Base-by-base conservation (phyloP, 1,140 invertebrate genomes). In the Drosophila cardini region DNA sequence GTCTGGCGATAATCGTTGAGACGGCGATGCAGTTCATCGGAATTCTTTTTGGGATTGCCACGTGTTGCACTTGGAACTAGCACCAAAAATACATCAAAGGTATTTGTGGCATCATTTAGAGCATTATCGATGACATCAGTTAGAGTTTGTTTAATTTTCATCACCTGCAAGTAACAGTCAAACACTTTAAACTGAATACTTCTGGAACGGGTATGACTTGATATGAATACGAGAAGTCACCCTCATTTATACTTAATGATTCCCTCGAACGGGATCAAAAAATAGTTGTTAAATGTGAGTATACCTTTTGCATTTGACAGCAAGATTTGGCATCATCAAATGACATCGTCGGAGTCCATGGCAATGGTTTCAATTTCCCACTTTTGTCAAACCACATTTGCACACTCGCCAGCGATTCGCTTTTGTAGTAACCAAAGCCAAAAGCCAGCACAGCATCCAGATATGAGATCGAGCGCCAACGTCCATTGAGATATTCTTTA, bases 1-100 rank as follows among this genome's bases (percentile, higher is more conserved):
- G 50, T 78, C n/a, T 75, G 30, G 15, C 91, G 87, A 78, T 92
- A 92, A 9, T 68, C 53, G 10, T 85, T 72, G 8, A 92, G 61
- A 13, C 76, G 72, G 5, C 38, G 30, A 9, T 40, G 60, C 5
- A 92, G 55, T 5, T 43, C 4, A 7, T 72, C 55, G 5, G 91
- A 90, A 7, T 42, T 75, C 3, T 90, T 61, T 5, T 48, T 52
- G 4, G 80, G 71, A 80, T 92, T 92, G 2, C 91, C 76, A 5
- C 91, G 85, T 1, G 69, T 77, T 2, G 67, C 91, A 8, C 78
- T 48, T 7, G 91, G 91, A 21, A 92, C 89, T 62, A 92, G 48
- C 15, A 78, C 78, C 32, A 92, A n/a, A 26, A 92, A 92, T 4
- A 90, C 55, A 68, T 92, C 91, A 32, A 80, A 92, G 7, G 70